phyloP scores from a whole-genome alignment of 2,888 invertebrate species.

The Sialis fuliginosa region DNA sequence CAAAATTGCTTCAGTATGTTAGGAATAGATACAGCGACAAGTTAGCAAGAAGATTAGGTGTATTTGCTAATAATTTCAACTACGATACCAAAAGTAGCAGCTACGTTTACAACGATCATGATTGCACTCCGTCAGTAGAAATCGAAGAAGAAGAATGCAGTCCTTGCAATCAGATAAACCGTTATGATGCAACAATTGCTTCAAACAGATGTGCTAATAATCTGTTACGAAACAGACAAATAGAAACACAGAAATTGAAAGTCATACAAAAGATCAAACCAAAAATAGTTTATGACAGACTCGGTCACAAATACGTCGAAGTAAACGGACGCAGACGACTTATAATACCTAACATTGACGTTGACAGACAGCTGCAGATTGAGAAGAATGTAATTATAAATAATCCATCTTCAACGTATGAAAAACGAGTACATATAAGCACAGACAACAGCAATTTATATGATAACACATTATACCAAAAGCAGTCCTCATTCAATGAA shows the following conservation, averaged over 20 bases:
- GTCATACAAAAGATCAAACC: conserved; percentile 1
- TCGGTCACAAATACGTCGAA: conserved; percentile 18
- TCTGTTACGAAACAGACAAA: not conserved
- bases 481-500: not conserved
- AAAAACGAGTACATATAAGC: not conserved
- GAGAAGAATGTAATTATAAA: not conserved
- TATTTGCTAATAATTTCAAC: conserved; percentile 1
- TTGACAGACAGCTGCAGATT: conserved; percentile 1
- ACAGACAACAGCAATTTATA: not conserved
- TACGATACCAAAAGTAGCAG: not conserved
- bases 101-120: not conserved
- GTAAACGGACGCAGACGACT: conserved; percentile 16
- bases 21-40: conserved; percentile 1
- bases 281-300: conserved; percentile 12
- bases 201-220: not conserved
- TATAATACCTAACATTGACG: conserved; percentile 13
- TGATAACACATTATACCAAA: conserved; percentile 1
- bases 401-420: not conserved
- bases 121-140: not conserved
- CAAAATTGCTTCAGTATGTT: conserved; percentile 2
- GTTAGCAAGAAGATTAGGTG: conserved; percentile 3
- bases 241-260: not conserved
- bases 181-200: not conserved
- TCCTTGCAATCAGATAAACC: not conserved
- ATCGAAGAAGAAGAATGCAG: not conserved